Evolutionary conservation across 2,113 vertebrate genomes (phyloP).

Genomic region (Chiloscyllium plagiosum): DNA sequence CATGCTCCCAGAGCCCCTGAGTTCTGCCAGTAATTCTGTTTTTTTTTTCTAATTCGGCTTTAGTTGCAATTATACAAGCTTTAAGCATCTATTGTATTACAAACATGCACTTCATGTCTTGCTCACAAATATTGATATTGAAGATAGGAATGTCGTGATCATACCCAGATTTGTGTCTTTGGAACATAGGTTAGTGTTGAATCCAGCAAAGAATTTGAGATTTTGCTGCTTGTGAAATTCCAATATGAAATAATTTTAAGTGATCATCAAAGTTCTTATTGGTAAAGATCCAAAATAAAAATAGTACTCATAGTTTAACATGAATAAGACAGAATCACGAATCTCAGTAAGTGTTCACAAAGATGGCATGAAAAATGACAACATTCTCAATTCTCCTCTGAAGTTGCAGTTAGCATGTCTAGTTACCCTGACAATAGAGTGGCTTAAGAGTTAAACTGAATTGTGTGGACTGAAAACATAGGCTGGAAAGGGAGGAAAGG

Average conservation of each 20-base stretch:
- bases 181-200: neutral
- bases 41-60: no score
- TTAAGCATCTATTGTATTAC: neutral
- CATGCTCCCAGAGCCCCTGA: no score
- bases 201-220: neutral
- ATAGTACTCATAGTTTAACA: neutral
- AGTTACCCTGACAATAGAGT: neutral
- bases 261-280: neutral
- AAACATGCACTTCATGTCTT: neutral
- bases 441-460: neutral
- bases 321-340: neutral
- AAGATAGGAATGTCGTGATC: neutral
- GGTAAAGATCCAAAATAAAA: neutral
- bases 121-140: neutral
- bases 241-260: neutral
- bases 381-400: neutral
- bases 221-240: neutral
- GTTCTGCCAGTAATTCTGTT: no score
- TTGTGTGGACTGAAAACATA: neutral
- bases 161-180: neutral
- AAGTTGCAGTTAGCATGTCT: neutral
- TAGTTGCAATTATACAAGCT: neutral
- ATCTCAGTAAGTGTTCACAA: neutral
- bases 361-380: neutral
- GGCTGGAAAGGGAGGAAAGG: neutral